Evolutionary conservation across 1,140 invertebrate species (phyloP), one percentile per base, ranked within the genome.

Genomic region (Leptinotarsa defecta): DNA sequence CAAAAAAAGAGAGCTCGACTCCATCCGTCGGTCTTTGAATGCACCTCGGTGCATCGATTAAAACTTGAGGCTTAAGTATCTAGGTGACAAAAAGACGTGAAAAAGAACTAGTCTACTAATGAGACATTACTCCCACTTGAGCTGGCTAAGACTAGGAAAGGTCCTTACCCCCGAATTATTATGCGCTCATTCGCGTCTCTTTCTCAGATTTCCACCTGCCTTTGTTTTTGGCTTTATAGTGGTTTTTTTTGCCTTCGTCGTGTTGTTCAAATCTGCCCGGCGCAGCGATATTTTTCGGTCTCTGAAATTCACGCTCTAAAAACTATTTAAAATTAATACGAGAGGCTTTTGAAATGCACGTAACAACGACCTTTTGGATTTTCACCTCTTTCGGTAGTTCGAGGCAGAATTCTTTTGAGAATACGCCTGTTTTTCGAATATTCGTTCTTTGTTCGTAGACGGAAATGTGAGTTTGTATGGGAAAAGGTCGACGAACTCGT

Each of bases 111-210:
- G 77, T 78, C 78, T 73, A 76, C 80, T 81, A 81, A 81, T 81
- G 79, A 81, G 80, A 80, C 80, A 81, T 81, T 80, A 81, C 80
- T 78, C 80, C 80, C 80, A 80, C 80, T 81, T 72, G 74, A 79
- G 68, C 67, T 74, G 70, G 70, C 49, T 71, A 71, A 71, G 70
- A 71, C 70, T 62, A 62, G 49, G 49, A 62, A 71, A 71, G 70
- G 70, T 71, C 70, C 70, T 71, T 71, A 71, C 48, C 70, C 70
- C 70, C 70, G 70, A 71, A 71, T 43, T 71, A 74, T 73, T 57
- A 57, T 57, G 52, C 71, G 74, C 62, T 19, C 63, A 62, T n/a
- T 27, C 48, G 61, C 71, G 13, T 64, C 48, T 64, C 74, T 57
- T 62, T 15, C 24, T 76, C 69, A 57, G 64, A 75, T 71, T 75